A percentile compares a stretch with the other conserved stretches of the same genome.
Evolutionary conservation across 2,888 invertebrate species (phyloP).

Genomic region (Antitype chi): DNA sequence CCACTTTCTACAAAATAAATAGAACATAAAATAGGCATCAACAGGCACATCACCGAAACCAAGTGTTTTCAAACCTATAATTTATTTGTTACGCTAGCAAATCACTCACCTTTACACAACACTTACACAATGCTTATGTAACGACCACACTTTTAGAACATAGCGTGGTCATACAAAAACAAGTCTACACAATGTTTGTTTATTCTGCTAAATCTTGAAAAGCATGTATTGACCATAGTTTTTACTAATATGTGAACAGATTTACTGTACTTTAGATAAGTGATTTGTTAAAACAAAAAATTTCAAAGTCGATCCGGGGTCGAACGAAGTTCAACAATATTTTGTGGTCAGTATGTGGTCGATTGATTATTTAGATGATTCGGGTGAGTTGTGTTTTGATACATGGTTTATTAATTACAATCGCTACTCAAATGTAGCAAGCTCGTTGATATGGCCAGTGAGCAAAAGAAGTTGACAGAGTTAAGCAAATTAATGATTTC

Average conservation of each 20-base stretch:
- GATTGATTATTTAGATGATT: conserved; percentile 20
- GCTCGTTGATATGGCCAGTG: not conserved
- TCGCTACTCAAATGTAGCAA: not conserved
- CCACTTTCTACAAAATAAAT: conserved; percentile 52
- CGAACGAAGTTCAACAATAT: conserved; percentile 24
- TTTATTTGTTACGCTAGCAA: conserved; percentile 47
- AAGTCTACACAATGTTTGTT: conserved; percentile 37
- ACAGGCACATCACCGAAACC: conserved; percentile 15
- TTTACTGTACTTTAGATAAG: conserved; percentile 12
- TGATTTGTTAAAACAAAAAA: conserved; percentile 30
- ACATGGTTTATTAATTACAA: conserved; percentile 1
- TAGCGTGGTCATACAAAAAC: conserved; percentile 29
- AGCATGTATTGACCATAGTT: conserved; percentile 30
- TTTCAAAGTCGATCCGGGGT: conserved; percentile 26
- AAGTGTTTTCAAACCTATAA: conserved; percentile 19
- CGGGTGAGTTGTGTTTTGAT: conserved; percentile 15
- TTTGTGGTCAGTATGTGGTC: conserved; percentile 13
- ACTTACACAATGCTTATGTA: conserved; percentile 37
- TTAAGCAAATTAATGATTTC: not conserved
- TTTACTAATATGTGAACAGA: conserved; percentile 14
- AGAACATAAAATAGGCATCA: conserved; percentile 34
- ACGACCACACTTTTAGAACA: conserved; percentile 15
- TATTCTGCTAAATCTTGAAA: conserved; percentile 25
- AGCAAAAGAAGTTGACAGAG: not conserved
- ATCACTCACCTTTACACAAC: conserved; percentile 47